These are phyloP conservation scores for Botia kubotai DNA, from an alignment of 2,797 vertebrate genomes.

Conservation along the genomic window DNA sequence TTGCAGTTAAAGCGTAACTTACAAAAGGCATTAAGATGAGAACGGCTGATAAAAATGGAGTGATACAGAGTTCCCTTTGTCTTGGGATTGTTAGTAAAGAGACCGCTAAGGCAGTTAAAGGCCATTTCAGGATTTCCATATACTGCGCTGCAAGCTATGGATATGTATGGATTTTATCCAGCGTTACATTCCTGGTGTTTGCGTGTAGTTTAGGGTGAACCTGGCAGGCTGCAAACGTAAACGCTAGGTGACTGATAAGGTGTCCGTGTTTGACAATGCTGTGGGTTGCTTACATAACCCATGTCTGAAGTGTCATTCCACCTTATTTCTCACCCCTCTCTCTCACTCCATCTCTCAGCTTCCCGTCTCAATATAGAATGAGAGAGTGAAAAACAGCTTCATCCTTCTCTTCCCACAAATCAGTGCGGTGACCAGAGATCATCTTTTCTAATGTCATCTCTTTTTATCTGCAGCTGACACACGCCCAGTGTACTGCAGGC, in stretches of 20 bases:
- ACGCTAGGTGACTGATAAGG: constrained; percentile 51
- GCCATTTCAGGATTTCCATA: constrained; percentile 52
- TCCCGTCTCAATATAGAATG: constrained; percentile 10
- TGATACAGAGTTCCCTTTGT: constrained; percentile 68
- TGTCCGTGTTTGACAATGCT: constrained; percentile 57
- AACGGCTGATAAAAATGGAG: constrained; percentile 69
- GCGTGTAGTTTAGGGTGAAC: constrained; percentile 22
- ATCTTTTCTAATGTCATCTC: constrained; percentile 60
- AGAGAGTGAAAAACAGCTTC: constrained; percentile 28
- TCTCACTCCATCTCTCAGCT: constrained; percentile 18
- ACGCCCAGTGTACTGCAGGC: constrained; percentile 41
- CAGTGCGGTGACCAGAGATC: constrained; percentile 55
- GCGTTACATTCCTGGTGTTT: neutral
- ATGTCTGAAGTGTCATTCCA: constrained; percentile 53
- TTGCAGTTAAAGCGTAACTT: constrained; percentile 72
- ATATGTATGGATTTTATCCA: constrained; percentile 44
- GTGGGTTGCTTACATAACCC: constrained; percentile 57
- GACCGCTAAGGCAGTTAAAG: constrained; percentile 38
- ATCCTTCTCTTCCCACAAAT: constrained; percentile 52
- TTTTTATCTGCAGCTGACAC: constrained; percentile 60
- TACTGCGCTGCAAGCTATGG: constrained; percentile 32
- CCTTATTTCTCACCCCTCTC: constrained; percentile 43
- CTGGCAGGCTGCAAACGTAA: constrained; percentile 39
- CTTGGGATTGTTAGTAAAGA: constrained; percentile 48
- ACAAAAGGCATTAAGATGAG: constrained; percentile 77